phyloP scores from a whole-genome alignment of 2,888 invertebrate genomes.

The Lycaena phlaeas region DNA sequence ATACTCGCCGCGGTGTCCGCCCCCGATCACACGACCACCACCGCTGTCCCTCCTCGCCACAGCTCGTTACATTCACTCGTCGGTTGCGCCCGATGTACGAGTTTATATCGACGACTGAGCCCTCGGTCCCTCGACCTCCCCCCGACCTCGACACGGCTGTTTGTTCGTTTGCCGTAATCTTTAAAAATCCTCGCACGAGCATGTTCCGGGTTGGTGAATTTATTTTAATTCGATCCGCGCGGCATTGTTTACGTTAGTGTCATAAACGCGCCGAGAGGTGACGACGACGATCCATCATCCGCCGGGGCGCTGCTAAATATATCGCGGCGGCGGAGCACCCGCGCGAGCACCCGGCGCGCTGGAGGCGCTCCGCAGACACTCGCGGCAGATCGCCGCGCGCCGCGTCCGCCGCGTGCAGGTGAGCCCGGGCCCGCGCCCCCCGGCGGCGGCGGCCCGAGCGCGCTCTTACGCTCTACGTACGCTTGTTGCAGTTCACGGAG shows the following conservation, averaged over 20 bases:
- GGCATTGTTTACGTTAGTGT: constrained; percentile 8
- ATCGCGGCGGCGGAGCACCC: constrained; percentile 13
- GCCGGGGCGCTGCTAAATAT: constrained; percentile 13
- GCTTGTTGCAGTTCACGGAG: constrained; percentile 61
- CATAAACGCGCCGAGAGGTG: constrained; percentile 12
- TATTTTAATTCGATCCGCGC: constrained; percentile 3
- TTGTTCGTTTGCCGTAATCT: too few species aligned
- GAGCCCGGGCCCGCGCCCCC: constrained; percentile 40
- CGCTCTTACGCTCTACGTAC: constrained; percentile 12
- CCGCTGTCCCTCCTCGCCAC: not conserved
- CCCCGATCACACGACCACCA: not conserved
- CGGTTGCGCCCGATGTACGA: not conserved
- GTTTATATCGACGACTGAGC: not conserved
- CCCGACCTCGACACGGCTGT: not conserved
- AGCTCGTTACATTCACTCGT: too few species aligned
- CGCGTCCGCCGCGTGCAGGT: constrained; percentile 88
- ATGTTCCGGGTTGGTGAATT: not conserved
- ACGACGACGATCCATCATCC: constrained; percentile 14
- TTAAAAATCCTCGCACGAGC: not conserved
- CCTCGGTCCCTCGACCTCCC: not conserved
- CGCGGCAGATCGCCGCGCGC: constrained; percentile 88
- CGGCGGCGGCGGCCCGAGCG: constrained; percentile 20
- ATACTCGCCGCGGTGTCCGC: not conserved
- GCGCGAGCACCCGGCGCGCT: constrained; percentile 25
- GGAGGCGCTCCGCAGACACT: constrained; percentile 89